These are phyloP conservation scores for Perdita meconis DNA, from an alignment of 2,888 invertebrate species.

Conservation along the genomic window DNA sequence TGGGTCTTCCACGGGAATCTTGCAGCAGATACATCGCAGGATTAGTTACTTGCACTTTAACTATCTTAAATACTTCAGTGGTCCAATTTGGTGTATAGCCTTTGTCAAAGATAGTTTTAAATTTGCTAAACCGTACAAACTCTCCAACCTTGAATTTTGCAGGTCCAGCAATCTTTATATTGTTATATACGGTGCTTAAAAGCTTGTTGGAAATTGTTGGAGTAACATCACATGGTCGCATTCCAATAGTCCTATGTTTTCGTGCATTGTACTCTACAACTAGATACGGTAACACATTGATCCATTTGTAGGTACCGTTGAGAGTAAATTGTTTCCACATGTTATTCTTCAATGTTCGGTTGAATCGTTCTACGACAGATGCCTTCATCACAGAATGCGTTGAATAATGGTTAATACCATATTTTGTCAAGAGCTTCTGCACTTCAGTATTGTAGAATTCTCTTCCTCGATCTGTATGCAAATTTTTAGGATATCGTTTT, in stretches of 20 bases:
- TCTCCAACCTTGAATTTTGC: conserved; percentile 7
- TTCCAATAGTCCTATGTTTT: neutral
- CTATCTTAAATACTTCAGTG: too few species aligned
- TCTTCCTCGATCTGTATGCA: conserved; percentile 6
- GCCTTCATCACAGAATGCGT: conserved; percentile 71
- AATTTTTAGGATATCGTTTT: neutral
- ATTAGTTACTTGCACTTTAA: neutral
- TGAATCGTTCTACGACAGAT: conserved; percentile 75
- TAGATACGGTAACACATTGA: too few species aligned
- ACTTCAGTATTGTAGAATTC: conserved; percentile 17
- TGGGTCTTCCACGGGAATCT: neutral
- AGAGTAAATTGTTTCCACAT: conserved; percentile 64
- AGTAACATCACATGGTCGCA: neutral
- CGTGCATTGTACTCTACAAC: neutral
- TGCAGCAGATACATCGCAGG: conserved; percentile 8
- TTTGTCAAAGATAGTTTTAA: neutral
- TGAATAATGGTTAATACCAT: conserved; percentile 57
- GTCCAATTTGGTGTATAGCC: conserved; percentile 10
- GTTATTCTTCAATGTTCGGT: conserved; percentile 66
- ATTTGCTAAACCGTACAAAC: conserved; percentile 4
- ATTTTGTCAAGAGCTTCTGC: neutral
- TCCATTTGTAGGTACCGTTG: neutral
- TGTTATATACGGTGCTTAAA: neutral
- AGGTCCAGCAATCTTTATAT: neutral
- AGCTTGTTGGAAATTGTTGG: neutral